phyloP scores from a whole-genome alignment of 1,140 invertebrate genomes.

The Ridgeia piscesae region DNA sequence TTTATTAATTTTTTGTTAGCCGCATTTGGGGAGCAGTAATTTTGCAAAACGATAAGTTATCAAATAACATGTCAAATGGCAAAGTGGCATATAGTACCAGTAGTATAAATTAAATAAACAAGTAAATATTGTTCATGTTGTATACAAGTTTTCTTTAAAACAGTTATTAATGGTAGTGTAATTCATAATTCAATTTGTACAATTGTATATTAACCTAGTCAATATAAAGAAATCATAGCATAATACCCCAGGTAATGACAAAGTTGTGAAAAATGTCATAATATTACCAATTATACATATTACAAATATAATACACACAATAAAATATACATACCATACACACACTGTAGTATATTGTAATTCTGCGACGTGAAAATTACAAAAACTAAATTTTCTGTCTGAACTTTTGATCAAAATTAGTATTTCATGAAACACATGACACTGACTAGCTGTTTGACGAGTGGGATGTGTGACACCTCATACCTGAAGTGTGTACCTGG shows the following conservation, averaged over 20 bases:
- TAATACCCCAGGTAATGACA: background rate
- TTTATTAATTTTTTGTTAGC: too few relatives aligned
- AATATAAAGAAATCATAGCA: background rate
- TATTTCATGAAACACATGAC: background rate
- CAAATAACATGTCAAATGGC: too few relatives aligned
- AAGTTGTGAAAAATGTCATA: background rate
- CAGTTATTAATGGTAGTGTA: too few relatives aligned
- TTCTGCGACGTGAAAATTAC: background rate
- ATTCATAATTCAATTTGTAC: background rate
- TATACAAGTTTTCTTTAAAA: too few relatives aligned
- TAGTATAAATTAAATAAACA: too few relatives aligned
- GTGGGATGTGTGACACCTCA: background rate
- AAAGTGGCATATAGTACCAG: too few relatives aligned
- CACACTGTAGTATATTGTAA: background rate
- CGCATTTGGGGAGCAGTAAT: too few relatives aligned
- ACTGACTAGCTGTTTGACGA: conserved; percentile 21
- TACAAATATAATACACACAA: background rate
- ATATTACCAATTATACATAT: background rate
- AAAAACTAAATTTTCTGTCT: background rate
- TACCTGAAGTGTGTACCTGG: conserved; percentile 30
- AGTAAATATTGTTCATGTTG: too few relatives aligned
- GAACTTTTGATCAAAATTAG: background rate
- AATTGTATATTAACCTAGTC: background rate
- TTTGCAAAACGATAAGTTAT: too few relatives aligned
- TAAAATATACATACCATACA: background rate